These are phyloP conservation scores for Chalcosyrphus nemorum DNA, from an alignment of 2,888 invertebrate genomes.

Conservation along the genomic window DNA sequence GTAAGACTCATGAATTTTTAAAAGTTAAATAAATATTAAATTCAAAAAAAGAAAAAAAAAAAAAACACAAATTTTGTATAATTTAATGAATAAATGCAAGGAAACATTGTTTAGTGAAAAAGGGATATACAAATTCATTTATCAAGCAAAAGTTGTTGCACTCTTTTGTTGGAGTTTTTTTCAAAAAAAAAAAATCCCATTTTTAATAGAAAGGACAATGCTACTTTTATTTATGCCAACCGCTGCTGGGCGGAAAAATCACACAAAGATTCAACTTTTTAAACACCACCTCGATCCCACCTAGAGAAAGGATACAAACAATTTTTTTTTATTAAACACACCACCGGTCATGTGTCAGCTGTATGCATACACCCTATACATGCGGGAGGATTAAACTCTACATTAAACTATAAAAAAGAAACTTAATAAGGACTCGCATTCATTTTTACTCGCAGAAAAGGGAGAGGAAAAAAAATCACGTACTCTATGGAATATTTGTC, in stretches of 20 bases:
- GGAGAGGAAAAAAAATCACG: conserved; percentile 18
- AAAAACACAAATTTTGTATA: no score
- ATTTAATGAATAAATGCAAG: conserved; percentile 29
- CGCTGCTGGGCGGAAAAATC: neutral
- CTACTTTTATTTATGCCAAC: conserved; percentile 38
- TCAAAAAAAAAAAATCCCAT: neutral
- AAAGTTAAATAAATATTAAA: conserved; percentile 3
- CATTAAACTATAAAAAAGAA: conserved; percentile 33
- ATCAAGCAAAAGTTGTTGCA: conserved; percentile 33
- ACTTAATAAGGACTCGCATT: conserved; percentile 37
- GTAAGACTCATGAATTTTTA: conserved; percentile 7
- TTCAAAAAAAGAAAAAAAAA: no score
- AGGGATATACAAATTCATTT: neutral
- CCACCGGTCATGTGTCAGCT: conserved; percentile 26
- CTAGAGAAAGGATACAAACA: conserved; percentile 13
- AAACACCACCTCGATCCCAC: conserved; percentile 19
- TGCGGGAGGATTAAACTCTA: conserved; percentile 7
- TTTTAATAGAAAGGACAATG: conserved; percentile 38
- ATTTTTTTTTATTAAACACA: conserved; percentile 1
- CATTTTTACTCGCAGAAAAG: neutral
- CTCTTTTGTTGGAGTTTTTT: conserved; percentile 37
- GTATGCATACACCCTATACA: no score
- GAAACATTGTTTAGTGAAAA: conserved; percentile 18
- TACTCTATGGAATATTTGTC: conserved; percentile 56
- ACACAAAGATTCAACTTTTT: conserved; percentile 20